A percentile compares a stretch with the other conserved stretches of the same genome.
These are phyloP conservation scores for Ganaspis brasiliensis DNA, from an alignment of 2,888 invertebrate genomes.

Conservation along the genomic window DNA sequence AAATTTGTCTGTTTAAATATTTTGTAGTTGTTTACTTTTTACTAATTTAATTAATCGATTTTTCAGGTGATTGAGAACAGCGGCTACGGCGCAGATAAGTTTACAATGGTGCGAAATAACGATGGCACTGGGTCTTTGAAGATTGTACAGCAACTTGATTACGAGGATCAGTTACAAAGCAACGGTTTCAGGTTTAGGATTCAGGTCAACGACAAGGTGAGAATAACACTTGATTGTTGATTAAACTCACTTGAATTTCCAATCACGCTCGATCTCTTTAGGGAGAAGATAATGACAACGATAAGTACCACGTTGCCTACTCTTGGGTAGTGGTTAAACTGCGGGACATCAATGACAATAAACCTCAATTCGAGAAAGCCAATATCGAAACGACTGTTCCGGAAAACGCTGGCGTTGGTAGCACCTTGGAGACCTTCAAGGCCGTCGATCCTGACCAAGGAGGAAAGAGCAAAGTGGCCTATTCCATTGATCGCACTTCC, in stretches of 20 bases:
- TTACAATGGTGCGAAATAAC: slow-evolving; percentile 97
- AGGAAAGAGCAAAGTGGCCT: slow-evolving; percentile 94
- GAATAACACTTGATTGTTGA: slow-evolving; percentile 33
- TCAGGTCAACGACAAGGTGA: slow-evolving; percentile 93
- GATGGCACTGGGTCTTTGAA: slow-evolving; percentile 97
- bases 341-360: slow-evolving; percentile 98
- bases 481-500: slow-evolving; percentile 94
- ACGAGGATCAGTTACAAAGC: slow-evolving; percentile 96
- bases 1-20: too few relatives aligned
- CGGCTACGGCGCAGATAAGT: slow-evolving; percentile 97
- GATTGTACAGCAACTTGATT: slow-evolving; percentile 97
- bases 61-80: slow-evolving; percentile 94
- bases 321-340: slow-evolving; percentile 97
- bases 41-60: too few relatives aligned
- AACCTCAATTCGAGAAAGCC: slow-evolving; percentile 95
- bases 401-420: slow-evolving; percentile 96
- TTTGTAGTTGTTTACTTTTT: too few relatives aligned
- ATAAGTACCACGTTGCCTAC: slow-evolving; percentile 98
- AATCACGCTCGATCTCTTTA: slow-evolving; percentile 61
- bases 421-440: slow-evolving; percentile 94
- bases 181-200: slow-evolving; percentile 97
- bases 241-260: not conserved
- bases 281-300: slow-evolving; percentile 97
- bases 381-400: slow-evolving; percentile 95
- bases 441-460: slow-evolving; percentile 98